Evolutionary conservation across 2,113 vertebrate genomes (phyloP), one percentile per base, ranked within the genome.

Genomic region (Cygnus atratus): DNA sequence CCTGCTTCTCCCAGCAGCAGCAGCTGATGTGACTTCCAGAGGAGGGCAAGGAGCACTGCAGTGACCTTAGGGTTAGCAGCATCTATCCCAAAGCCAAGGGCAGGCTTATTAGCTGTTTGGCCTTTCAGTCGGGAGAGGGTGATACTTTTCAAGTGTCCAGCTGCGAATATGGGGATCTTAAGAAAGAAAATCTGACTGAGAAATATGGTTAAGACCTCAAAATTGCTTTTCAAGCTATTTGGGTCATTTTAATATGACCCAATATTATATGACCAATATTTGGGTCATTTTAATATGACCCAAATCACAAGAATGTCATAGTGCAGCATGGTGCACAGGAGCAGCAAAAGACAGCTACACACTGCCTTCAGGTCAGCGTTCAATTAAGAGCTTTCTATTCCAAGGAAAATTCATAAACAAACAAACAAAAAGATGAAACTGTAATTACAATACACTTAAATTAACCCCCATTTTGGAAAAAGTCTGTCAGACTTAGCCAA

Each of bases 201-300:
- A 77, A 88, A 76, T 8, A 24, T 9, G 5, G 24, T 52, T 79
- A 81, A 95, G 50, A 46, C 54, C 55, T 90, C 44, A 90, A 33
- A 68, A 70, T 11, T 78, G 31, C 67, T 58, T 90, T 93, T 95
- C 70, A 62, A 89, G 52, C 33, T 76, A 46, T 73, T 91, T 68
- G 28, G 78, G 39, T 87, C 70, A 81, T 84, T 77, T 22, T 12
- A 67, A 41, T 28, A 29, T 5, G 46, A 66, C 24, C 25, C 26
- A 59, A 86, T 44, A 44, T 44, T 44, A 44, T 44, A 44, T 44
- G 43, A 44, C 16, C 7, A 44, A 44, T 76, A 50, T 72, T 91
- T 67, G 28, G 74, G 43, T 87, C 70, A 84, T 84, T 78, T 19
- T 13, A 67, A 43, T 31, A 29, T 6, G 15, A 66, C 24, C 25